Conservation (phyloP, 2,113 vertebrate species). For the Zosterops japonicus region DNA sequence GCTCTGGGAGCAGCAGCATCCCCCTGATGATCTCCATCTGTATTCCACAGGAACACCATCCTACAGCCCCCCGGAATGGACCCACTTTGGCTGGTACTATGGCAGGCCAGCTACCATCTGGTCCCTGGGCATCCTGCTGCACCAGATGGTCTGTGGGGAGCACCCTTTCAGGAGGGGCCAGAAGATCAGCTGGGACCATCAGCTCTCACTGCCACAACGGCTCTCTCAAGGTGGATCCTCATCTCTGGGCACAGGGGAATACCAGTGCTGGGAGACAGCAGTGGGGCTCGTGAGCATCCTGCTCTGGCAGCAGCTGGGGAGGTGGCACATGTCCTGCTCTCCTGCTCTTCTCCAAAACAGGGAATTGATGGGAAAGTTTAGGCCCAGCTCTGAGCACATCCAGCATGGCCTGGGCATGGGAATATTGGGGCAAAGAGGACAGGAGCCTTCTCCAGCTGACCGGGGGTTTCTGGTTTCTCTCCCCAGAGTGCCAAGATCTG, state of each 20-base stretch:
- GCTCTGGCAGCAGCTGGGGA: not conserved
- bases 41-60: too few relatives aligned
- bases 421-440: not conserved
- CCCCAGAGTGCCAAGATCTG: too few relatives aligned
- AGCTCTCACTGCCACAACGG: not conserved
- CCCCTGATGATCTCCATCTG: not conserved
- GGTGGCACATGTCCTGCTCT: not conserved
- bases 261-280: not conserved
- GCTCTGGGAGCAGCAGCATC: too few relatives aligned
- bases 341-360: not conserved
- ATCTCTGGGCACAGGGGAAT: not conserved
- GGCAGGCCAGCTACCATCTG: not conserved
- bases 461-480: rapidly evolving
- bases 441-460: not conserved
- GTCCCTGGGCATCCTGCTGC: not conserved
- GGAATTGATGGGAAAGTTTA: rapidly evolving
- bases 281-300: rapidly evolving
- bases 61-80: not conserved
- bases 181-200: not conserved
- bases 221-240: not conserved
- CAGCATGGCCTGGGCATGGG: not conserved
- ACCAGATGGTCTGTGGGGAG: not conserved
- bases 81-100: not conserved
- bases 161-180: too few relatives aligned
- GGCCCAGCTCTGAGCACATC: not conserved